Percentiles rank a stretch among this genome's conserved stretches.
Conservation (phyloP, 2,888 invertebrate species). For the Ormia ochracea region DNA sequence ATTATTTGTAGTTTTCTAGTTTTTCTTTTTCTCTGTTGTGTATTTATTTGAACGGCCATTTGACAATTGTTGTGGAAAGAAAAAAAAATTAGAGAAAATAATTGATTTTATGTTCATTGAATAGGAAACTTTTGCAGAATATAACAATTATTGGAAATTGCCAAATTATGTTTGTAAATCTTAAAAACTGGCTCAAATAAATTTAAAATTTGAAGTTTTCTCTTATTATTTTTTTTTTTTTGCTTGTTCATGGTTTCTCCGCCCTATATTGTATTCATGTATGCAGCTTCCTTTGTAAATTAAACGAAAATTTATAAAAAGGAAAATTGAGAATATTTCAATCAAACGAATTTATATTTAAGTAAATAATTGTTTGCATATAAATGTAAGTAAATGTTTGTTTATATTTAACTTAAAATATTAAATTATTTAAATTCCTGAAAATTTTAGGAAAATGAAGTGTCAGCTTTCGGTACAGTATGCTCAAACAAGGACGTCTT, state of each 20-base stretch:
- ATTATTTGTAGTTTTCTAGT: neutral
- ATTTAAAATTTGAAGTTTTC: neutral
- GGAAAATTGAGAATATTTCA: neutral
- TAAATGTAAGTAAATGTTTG: no score
- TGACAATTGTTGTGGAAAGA: constrained; percentile 29
- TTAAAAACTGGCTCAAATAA: neutral
- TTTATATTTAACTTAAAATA: no score
- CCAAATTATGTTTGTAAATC: constrained; percentile 21
- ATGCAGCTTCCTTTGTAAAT: neutral
- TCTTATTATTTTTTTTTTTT: neutral
- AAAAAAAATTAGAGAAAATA: constrained; percentile 16
- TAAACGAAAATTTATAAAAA: constrained; percentile 1
- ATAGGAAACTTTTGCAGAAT: constrained; percentile 31
- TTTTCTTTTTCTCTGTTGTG: neutral
- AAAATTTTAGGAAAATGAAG: no score
- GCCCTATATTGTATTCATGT: neutral
- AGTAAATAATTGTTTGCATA: no score
- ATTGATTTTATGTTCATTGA: constrained; percentile 43
- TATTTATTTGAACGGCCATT: constrained; percentile 30
- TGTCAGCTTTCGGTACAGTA: no score
- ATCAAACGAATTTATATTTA: no score
- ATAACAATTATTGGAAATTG: constrained; percentile 28
- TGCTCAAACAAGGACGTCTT: no score
- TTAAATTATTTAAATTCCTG: no score
- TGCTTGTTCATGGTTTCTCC: neutral